Evolutionary conservation across 2,888 invertebrate genomes (phyloP), one percentile per base, ranked within the genome.

Genomic region (Meghimatium bilineatum): DNA sequence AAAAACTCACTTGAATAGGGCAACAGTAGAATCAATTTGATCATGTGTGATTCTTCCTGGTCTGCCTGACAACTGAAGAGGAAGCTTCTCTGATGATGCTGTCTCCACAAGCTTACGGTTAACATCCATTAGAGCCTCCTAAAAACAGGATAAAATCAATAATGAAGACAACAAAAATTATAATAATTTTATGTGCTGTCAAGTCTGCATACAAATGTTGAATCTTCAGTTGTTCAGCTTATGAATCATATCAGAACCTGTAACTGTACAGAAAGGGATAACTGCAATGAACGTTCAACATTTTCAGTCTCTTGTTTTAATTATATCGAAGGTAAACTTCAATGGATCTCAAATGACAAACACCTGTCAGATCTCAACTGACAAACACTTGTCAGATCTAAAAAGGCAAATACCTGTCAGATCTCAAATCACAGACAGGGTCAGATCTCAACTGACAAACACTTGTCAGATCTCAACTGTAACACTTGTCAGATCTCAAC

Each of bases 61-160:
- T 85, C 87, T 87, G 14, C 90, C 90, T 49, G 89, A 86, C 49
- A 91, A 85, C 78, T 90, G 91, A 23, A 92, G 80, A 8, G 91
- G 90, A 10, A 93, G 88, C 36, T 91, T 87, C 86, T 92, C 90
- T 83, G 86, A 89, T 10, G 89, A 87, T 6, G 92, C 91, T 79
- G 92, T 90, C 83, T 93, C 93, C 14, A 92, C 91, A 44, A 93
- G 80, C 32, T 88, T 90, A 81, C 92, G 86, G 85, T 93, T 93
- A 1, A 93, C 89, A 80, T 93, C 93, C 91, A 93, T 92, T 34
- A 93, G 71, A 26, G 89, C 91, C 83, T 93, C 93, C 93, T 93
- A 76, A 26, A 87, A 87, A 8, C 60, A 20, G 63, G 66, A n/a
- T 80, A 60, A 49, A n/a, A 44, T 38, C 17, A 49, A 23, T 29